Conservation (phyloP, 1,140 invertebrate genomes). For the Caenorhabditis elegans region WBcel235 BX284606.5:11569001-11569500, state of each 20-base stretch:
- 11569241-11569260: not conserved
- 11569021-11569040: too few relatives aligned
- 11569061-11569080: too few relatives aligned
- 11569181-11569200: conserved; percentile 44
- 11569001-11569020: too few relatives aligned
- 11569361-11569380: not conserved
- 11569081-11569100: too few relatives aligned
- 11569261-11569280: conserved; percentile 18
- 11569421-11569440: not conserved
- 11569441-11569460: conserved; percentile 7
- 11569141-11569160: conserved; percentile 13
- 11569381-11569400: not conserved
- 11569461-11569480: conserved; percentile 11
- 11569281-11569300: conserved; percentile 33
- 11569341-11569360: not conserved
- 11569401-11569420: not conserved
- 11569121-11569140: too few relatives aligned
- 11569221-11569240: conserved; percentile 15
- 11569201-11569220: conserved; percentile 55
- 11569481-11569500: not conserved
- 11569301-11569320: conserved; percentile 35
- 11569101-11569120: too few relatives aligned
- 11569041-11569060: too few relatives aligned
- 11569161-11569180: conserved; percentile 59
- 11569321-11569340: not conserved